Evolutionary conservation across 2,888 invertebrate genomes (phyloP).

Genomic region (Acholoe squamosa): DNA sequence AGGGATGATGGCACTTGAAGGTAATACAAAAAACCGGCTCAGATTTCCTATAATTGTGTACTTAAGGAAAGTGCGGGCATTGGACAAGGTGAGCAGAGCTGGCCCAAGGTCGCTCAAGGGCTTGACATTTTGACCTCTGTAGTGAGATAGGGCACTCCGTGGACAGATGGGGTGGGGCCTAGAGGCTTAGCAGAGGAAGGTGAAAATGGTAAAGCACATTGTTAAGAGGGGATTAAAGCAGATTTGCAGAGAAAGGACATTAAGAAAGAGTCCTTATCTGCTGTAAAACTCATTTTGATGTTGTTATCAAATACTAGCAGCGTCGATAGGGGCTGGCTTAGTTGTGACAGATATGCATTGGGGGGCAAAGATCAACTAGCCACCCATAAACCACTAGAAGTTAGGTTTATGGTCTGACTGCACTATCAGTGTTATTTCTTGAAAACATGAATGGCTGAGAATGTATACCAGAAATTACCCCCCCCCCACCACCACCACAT

Average conservation of each 20-base stretch:
- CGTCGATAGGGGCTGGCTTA: too few relatives aligned
- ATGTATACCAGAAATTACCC: too few relatives aligned
- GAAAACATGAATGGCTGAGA: too few relatives aligned
- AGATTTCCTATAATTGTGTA: neutral
- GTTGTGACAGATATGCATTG: too few relatives aligned
- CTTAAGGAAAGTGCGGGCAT: neutral
- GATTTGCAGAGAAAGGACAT: neutral
- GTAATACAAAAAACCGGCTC: neutral
- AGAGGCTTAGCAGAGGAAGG: neutral
- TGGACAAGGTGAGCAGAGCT: neutral
- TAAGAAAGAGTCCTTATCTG: too few relatives aligned
- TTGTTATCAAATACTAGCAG: too few relatives aligned
- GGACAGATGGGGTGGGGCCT: constrained; percentile 1
- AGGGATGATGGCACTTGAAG: constrained; percentile 13
- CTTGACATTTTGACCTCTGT: constrained; percentile 26
- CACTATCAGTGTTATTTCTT: too few relatives aligned
- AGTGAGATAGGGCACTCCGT: neutral
- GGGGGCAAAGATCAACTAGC: too few relatives aligned
- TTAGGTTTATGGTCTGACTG: too few relatives aligned
- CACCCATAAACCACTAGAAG: too few relatives aligned
- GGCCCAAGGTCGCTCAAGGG: neutral
- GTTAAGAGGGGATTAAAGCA: constrained; percentile 47
- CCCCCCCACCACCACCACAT: too few relatives aligned
- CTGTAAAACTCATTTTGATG: too few relatives aligned
- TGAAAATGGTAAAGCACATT: constrained; percentile 43